Conservation (phyloP, 1,140 invertebrate genomes). For the Oreohelix idahoensis region DNA sequence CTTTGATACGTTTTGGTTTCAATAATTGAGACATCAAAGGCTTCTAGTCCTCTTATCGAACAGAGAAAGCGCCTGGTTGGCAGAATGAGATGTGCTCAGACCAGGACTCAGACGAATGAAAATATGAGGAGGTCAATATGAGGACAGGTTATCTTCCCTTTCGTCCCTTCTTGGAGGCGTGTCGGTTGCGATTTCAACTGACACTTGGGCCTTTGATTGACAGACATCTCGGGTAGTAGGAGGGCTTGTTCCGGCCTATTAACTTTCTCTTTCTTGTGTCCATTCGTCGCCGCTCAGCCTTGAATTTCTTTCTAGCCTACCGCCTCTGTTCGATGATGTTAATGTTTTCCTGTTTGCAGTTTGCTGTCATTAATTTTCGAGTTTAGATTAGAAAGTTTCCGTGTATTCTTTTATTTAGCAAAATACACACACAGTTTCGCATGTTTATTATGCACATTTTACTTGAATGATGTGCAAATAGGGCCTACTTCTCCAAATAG, state of each 20-base stretch:
- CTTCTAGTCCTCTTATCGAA: no score
- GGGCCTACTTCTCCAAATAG: no score
- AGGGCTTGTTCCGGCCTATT: slow-evolving; percentile 14
- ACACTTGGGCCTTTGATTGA: not conserved
- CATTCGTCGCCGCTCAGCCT: not conserved
- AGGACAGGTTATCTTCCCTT: not conserved
- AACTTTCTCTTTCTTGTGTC: slow-evolving; percentile 9
- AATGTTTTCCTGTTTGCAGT: not conserved
- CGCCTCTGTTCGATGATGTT: not conserved
- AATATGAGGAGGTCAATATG: not conserved
- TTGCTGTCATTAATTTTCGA: not conserved
- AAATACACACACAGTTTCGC: no score
- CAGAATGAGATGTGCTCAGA: no score
- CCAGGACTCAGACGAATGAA: no score
- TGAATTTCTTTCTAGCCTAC: not conserved
- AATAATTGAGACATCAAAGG: no score
- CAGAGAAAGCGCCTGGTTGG: no score
- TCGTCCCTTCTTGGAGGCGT: not conserved
- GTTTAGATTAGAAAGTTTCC: no score
- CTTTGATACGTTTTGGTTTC: no score
- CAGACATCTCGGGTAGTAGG: not conserved
- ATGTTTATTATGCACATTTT: no score
- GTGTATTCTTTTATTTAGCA: no score
- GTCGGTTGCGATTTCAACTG: not conserved
- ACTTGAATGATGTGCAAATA: no score